Evolutionary conservation across 92 coral and sea anemone genomes (phyloP), one percentile per base, ranked within the genome.

Genomic region (Epizoanthus stellaris): DNA sequence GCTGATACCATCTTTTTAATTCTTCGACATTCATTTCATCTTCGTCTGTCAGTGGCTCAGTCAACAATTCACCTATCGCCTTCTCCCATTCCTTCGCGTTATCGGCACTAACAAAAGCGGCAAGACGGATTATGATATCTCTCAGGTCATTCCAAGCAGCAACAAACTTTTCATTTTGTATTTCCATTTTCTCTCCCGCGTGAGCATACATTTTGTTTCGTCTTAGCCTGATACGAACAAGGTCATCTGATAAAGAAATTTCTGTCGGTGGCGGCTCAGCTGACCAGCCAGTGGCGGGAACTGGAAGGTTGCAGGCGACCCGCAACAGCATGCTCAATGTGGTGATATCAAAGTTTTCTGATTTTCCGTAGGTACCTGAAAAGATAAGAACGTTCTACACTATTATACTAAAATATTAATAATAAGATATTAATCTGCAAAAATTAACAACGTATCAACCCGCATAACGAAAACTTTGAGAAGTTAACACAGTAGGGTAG

Each of bases 171-270:
- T 43, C 14, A 9, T 20, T 57, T 77, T 40, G 60, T 2, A 77
- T 39, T 62, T 62, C 70, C 82, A 77, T 77, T n/a, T 76, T 76
- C 6, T 40, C 58, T 12, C 59, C 70, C 4, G 70, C n/a, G 70
- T 77, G 82, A 38, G 82, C 82, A 38, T 67, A 67, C 3, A 77
- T 61, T 57, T 9, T 15, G 70, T 77, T 77, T 30, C 82, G 82
- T 49, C 53, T 66, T n/a, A 9, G 66, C 71, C 30, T 77, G 70
- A 77, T 77, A 3, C 82, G 82, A 40, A 77, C 82, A 62, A 77
- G 19, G 67, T 77, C 82, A 39, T 11, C 61, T 62, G 70, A 61
- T 20, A 45, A 3, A 10, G 82, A 40, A 62, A 40, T 12, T 25
- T 77, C 82, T 19, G 82, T 20, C 19, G 21, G 59, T 7, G 60